A percentile compares a stretch with the other conserved stretches of the same genome.
phyloP scores from a whole-genome alignment of 2,797 vertebrate genomes.

The Poecilia gillii region DNA sequence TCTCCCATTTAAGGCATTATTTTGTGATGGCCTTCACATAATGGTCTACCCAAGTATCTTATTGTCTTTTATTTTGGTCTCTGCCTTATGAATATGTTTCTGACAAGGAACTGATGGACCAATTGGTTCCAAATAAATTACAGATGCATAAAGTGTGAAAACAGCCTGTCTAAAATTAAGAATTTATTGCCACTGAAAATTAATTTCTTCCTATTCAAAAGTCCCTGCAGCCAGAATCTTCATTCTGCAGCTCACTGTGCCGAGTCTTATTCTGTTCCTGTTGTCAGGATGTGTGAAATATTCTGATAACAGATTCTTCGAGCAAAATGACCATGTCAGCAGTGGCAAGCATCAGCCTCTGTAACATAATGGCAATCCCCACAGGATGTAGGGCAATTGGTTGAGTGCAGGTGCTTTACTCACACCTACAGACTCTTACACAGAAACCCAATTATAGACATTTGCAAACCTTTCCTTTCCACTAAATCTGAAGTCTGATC shows the following conservation, averaged over 20 bases:
- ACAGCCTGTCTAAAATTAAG: not conserved
- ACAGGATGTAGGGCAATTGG: not conserved
- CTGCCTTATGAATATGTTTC: not conserved
- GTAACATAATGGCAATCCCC: not conserved
- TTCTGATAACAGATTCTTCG: not conserved
- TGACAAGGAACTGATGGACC: not conserved
- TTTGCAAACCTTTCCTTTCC: not conserved
- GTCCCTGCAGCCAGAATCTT: not conserved
- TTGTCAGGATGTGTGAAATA: not conserved
- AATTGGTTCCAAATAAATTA: not conserved
- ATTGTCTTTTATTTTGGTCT: not conserved
- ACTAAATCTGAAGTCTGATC: not conserved
- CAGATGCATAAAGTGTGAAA: not conserved
- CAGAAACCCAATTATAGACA: not conserved
- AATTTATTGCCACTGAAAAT: not conserved
- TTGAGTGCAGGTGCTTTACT: not conserved
- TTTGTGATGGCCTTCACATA: not conserved
- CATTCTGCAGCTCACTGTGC: not conserved
- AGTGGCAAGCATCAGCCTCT: not conserved
- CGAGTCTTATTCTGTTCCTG: not conserved
- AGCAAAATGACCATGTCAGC: not conserved
- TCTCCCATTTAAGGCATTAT: not conserved
- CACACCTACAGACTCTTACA: not conserved
- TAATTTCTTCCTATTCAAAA: not conserved
- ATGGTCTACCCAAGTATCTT: not conserved